Base-by-base conservation (phyloP, 2,797 vertebrate species). In the Phyllotis vaccarum region DNA sequence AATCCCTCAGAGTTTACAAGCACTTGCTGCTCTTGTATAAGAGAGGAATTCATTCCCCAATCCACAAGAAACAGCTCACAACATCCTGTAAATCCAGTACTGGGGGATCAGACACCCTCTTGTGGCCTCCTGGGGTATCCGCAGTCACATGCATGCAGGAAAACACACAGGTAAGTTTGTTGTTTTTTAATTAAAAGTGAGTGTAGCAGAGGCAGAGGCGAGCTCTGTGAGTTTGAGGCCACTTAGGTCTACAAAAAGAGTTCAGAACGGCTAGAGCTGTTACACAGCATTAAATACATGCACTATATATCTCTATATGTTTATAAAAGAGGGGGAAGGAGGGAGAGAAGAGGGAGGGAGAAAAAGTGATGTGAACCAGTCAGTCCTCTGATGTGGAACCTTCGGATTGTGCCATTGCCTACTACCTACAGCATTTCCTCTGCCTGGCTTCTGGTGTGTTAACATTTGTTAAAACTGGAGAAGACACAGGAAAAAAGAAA, bases 381-480 rank as follows among this genome's bases (percentile, higher is more conserved):
- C 37, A 46, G 27, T 46, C 19, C 31, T 85, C 43, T 66, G 46
- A 22, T n/a, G 43, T 34, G 70, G 37, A 72, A 72, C 37, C 70
- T 72, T 72, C 16, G 62, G 43, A 52, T 54, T 49, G 37, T 86
- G 72, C 49, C 16, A 46, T 46, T 12, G 68, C 34, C 80, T 37
- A 27, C 89, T 13, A 9, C 13, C 72, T 49, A 66, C 0, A 8
- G 34, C 82, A 82, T 90, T 86, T 34, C 49, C 1, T 62, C 14
- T 54, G 66, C 46, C 85, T 58, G 34, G 34, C 43, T 92, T 49
- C n/a, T 49, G 21, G 9, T 0, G 2, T 49, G 49, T 78, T 49
- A 6, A 94, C 60, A 60, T 70, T 91, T 93, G 75, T 56, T 86
- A 70, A 93, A 90, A 62, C 14, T 70, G 60, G 17, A 40, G 62